phyloP scores from a whole-genome alignment of 2,113 vertebrate genomes.

The Enhydra lutris region DNA sequence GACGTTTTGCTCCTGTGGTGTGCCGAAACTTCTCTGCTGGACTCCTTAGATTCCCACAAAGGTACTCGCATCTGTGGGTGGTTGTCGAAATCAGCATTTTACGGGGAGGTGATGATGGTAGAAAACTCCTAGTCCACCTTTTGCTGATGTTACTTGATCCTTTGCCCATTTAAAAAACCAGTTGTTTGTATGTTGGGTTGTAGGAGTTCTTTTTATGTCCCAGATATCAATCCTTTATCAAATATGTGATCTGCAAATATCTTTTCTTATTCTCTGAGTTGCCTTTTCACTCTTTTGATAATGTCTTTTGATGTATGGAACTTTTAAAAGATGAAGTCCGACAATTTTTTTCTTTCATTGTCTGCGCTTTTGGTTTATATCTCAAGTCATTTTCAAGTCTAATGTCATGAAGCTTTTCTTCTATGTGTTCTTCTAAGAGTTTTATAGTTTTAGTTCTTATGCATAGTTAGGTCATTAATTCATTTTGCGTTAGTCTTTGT shows the following conservation, averaged over 20 bases:
- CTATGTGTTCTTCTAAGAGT: background rate
- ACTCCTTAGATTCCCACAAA: background rate
- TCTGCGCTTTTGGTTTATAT: background rate
- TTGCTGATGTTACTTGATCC: background rate
- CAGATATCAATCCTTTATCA: background rate
- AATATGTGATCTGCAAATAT: background rate
- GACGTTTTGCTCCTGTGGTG: background rate
- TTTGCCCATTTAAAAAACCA: background rate
- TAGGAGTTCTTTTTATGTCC: background rate
- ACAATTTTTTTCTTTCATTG: background rate
- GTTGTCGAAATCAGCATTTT: background rate
- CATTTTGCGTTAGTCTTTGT: background rate
- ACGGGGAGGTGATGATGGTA: background rate
- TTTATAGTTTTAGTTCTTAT: background rate
- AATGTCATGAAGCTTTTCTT: background rate
- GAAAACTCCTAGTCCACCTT: background rate
- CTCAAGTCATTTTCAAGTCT: background rate
- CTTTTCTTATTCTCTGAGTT: background rate
- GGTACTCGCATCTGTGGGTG: background rate
- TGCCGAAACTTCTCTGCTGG: background rate
- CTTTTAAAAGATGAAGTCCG: background rate
- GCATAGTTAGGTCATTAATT: background rate
- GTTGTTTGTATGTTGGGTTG: background rate
- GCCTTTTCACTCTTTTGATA: background rate
- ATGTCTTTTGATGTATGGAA: background rate